Percentiles rank a stretch among this genome's conserved stretches.
These are phyloP conservation scores for Thaumetopoea pityocampa DNA, from an alignment of 1,140 invertebrate species.

Conservation along the genomic window DNA sequence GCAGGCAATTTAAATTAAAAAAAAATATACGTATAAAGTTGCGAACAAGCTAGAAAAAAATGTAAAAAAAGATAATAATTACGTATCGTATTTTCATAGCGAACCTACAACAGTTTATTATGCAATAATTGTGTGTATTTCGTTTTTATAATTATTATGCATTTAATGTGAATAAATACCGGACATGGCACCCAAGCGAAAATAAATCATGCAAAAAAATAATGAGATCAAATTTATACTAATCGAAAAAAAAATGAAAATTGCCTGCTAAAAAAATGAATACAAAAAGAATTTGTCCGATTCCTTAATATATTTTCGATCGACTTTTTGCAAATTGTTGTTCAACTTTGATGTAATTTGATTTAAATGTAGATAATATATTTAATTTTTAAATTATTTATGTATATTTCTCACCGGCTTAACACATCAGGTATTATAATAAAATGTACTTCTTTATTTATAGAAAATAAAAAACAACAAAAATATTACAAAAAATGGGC, in stretches of 20 bases:
- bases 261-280: slow-evolving; percentile 58
- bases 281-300: slow-evolving; percentile 42
- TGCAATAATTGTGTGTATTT: slow-evolving; percentile 17
- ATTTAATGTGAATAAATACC: slow-evolving; percentile 33
- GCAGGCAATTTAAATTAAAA: slow-evolving; percentile 66
- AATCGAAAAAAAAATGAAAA: slow-evolving; percentile 41
- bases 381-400: slow-evolving; percentile 8
- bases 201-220: slow-evolving; percentile 41
- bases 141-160: slow-evolving; percentile 50
- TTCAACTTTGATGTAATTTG: slow-evolving; percentile 35
- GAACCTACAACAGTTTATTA: slow-evolving; percentile 23
- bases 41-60: slow-evolving; percentile 25
- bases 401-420: slow-evolving; percentile 15
- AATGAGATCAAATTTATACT: slow-evolving; percentile 65
- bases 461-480: slow-evolving; percentile 51
- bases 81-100: slow-evolving; percentile 11
- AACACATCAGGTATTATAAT: slow-evolving; percentile 4
- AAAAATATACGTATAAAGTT: slow-evolving; percentile 32
- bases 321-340: slow-evolving; percentile 58
- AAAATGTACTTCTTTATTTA: slow-evolving; percentile 16
- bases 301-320: slow-evolving; percentile 27
- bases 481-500: slow-evolving; percentile 54
- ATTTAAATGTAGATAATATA: slow-evolving; percentile 12
- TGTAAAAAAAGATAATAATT: slow-evolving; percentile 23
- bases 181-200: slow-evolving; percentile 59